Evolutionary conservation across 2,113 vertebrate genomes (phyloP).

Genomic region (Fulica atra): DNA sequence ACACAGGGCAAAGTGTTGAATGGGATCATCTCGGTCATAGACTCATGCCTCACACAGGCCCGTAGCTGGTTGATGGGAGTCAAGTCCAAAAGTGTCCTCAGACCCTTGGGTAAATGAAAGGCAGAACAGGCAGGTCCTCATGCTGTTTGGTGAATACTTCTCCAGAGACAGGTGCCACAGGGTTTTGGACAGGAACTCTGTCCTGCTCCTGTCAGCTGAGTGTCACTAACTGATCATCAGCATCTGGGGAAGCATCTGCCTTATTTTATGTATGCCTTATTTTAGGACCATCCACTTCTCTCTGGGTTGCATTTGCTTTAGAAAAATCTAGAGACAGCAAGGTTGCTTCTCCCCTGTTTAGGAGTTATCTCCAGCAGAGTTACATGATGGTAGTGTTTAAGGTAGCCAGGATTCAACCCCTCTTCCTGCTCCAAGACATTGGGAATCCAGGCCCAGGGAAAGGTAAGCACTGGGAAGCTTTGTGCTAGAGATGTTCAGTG

Average conservation of each 20-base stretch:
- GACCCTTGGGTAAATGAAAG: not conserved
- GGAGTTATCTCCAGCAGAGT: not conserved
- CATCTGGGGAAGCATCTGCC: not conserved
- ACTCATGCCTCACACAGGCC: not conserved
- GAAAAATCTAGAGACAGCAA: not conserved
- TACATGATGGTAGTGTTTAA: not conserved
- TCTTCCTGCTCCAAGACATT: not conserved
- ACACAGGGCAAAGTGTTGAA: not conserved
- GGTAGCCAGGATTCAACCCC: not conserved
- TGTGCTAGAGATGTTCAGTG: not conserved
- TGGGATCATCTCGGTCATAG: not conserved
- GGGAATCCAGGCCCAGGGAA: not conserved
- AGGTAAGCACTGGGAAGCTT: not conserved
- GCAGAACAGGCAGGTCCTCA: not conserved
- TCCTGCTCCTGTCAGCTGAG: fast-evolving
- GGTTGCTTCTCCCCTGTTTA: not conserved
- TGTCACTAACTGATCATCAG: not conserved
- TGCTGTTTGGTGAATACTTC: not conserved
- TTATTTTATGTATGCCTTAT: not conserved
- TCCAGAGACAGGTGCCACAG: not conserved
- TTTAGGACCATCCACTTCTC: not conserved
- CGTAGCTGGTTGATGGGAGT: not conserved
- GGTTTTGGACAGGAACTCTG: not conserved
- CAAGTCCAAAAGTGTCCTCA: not conserved
- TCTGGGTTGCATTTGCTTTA: not conserved